phyloP scores from a whole-genome alignment of 2,797 vertebrate species.

The Oreochromis mossambicus region DNA sequence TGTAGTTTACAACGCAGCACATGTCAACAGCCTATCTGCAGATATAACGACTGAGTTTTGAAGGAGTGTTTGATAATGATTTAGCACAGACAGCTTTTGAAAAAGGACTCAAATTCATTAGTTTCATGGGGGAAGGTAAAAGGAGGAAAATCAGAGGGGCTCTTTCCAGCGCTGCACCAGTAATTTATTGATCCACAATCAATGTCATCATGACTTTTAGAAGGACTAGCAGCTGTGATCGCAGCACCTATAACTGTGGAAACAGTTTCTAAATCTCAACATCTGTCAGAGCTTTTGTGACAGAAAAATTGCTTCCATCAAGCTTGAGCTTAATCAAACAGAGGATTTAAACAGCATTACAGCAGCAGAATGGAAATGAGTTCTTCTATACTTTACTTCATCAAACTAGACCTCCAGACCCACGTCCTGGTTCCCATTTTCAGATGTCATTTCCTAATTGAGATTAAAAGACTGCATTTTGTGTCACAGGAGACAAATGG shows the following conservation, averaged over 20 bases:
- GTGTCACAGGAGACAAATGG: constrained; percentile 29
- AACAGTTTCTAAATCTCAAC: background rate
- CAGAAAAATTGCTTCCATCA: background rate
- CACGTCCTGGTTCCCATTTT: background rate
- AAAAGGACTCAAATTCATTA: background rate
- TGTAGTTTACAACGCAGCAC: constrained; percentile 15
- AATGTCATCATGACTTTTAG: background rate
- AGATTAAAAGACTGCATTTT: constrained; percentile 37
- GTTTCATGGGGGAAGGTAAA: background rate
- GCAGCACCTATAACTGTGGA: background rate
- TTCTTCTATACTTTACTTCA: background rate
- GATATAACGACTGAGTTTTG: background rate
- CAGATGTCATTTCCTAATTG: constrained; percentile 33
- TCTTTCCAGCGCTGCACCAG: background rate
- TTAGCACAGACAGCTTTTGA: background rate
- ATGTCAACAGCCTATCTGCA: constrained; percentile 24
- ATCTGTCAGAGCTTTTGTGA: background rate
- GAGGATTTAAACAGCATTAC: background rate
- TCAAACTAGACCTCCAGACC: background rate
- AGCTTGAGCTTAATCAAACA: background rate
- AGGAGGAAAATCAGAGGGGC: background rate
- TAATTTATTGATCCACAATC: constrained; percentile 3
- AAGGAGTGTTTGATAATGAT: background rate
- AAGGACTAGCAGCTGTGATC: background rate
- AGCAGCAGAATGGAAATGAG: background rate